phyloP scores from a whole-genome alignment of 2,113 vertebrate genomes.

The Anarhynchus alexandrinus region DNA sequence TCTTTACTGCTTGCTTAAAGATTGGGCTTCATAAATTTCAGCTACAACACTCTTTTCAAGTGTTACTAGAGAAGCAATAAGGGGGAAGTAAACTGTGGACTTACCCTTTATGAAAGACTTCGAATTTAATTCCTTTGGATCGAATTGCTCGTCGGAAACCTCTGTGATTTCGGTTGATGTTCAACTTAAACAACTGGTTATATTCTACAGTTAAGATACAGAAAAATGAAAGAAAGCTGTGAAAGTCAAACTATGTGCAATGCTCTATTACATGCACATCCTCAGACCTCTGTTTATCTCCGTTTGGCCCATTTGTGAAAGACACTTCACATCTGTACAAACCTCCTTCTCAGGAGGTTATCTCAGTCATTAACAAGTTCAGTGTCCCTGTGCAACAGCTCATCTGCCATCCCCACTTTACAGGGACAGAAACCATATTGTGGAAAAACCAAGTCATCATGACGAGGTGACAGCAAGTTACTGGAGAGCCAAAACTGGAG shows the following conservation, averaged over 20 bases:
- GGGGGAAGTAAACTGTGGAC: background rate
- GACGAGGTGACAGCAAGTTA: background rate
- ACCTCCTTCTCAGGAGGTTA: background rate
- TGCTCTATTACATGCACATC: accelerated
- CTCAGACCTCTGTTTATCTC: background rate
- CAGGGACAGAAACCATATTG: background rate
- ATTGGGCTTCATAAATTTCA: background rate
- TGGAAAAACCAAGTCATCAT: background rate
- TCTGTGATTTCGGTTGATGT: constrained; percentile 92
- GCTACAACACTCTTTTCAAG: background rate
- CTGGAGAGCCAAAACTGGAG: background rate
- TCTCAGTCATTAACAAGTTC: background rate
- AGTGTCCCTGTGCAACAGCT: background rate
- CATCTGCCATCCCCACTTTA: background rate
- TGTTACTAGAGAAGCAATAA: background rate
- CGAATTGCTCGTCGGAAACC: constrained; percentile 87
- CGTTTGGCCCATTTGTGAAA: background rate
- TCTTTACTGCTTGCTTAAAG: background rate
- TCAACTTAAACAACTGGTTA: constrained; percentile 91
- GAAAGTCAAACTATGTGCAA: background rate
- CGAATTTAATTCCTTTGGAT: constrained; percentile 93
- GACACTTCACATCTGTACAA: background rate
- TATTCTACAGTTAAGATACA: constrained; percentile 75
- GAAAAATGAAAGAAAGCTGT: background rate
- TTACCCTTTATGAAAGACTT: constrained; percentile 97